A percentile compares a stretch with the other conserved stretches of the same genome.
Evolutionary conservation across 2,888 invertebrate species (phyloP).

Genomic region (Aspidiotus destructor): DNA sequence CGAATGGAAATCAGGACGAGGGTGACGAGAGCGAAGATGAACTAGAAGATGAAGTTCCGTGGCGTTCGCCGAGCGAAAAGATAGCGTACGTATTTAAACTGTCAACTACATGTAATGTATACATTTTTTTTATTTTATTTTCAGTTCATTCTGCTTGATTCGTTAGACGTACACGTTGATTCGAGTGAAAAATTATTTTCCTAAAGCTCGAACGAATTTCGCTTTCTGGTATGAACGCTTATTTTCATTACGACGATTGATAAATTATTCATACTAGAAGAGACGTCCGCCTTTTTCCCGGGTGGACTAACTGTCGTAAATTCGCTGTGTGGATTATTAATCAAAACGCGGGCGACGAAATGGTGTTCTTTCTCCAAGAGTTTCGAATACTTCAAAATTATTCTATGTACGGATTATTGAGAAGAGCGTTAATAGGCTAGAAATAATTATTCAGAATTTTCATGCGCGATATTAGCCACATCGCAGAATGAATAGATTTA

Average conservation of each 20-base stretch:
- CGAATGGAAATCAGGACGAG: slow-evolving; percentile 61
- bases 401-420: no score
- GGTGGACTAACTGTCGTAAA: neutral
- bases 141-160: neutral
- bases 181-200: neutral
- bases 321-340: slow-evolving; percentile 1
- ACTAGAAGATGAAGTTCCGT: slow-evolving; percentile 78
- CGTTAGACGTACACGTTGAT: neutral
- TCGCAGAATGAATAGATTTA: no score
- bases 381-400: no score
- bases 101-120: neutral
- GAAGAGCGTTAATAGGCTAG: no score
- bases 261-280: no score
- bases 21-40: slow-evolving; percentile 81
- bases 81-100: slow-evolving; percentile 62
- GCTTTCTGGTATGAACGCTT: neutral
- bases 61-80: slow-evolving; percentile 83
- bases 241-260: neutral
- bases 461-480: no score
- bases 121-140: neutral
- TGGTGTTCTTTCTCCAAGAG: no score
- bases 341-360: neutral
- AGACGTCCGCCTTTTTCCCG: no score
- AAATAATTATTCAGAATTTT: no score
- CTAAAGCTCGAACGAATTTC: neutral